Conservation (phyloP, 23 tunicate genomes). For the Botrylloides violaceus region DNA sequence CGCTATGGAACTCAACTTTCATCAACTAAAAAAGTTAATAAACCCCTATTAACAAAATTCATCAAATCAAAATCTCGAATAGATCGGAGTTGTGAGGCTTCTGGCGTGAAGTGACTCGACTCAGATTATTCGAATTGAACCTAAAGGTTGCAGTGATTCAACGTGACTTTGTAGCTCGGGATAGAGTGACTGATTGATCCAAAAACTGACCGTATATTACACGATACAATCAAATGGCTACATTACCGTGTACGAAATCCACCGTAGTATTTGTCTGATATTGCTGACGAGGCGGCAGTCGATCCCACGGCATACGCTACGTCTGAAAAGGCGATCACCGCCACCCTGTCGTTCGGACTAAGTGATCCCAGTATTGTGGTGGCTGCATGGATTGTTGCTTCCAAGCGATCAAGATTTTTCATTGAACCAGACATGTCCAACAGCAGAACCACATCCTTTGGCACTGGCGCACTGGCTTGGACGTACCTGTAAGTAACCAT, state of each 20-base stretch:
- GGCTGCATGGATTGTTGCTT: constrained; percentile 58
- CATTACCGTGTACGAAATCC: background rate
- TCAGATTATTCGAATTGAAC: no score
- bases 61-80: no score
- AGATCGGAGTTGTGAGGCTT: no score
- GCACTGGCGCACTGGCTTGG: constrained; percentile 78
- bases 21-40: no score
- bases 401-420: constrained; percentile 37
- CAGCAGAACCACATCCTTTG: constrained; percentile 70
- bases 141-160: no score
- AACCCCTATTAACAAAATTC: no score
- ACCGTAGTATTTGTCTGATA: constrained; percentile 10
- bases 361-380: constrained; percentile 53
- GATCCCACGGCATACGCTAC: constrained; percentile 58
- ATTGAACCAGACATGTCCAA: constrained; percentile 77
- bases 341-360: constrained; percentile 61
- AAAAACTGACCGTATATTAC: no score
- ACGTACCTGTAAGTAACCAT: constrained; percentile 96
- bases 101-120: no score
- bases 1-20: no score
- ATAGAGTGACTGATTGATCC: no score
- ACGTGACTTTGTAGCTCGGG: no score
- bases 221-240: no score
- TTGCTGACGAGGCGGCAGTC: background rate
- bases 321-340: constrained; percentile 63